Base-by-base conservation (phyloP, 1,140 invertebrate species). In the Penaeus japonicus region DNA sequence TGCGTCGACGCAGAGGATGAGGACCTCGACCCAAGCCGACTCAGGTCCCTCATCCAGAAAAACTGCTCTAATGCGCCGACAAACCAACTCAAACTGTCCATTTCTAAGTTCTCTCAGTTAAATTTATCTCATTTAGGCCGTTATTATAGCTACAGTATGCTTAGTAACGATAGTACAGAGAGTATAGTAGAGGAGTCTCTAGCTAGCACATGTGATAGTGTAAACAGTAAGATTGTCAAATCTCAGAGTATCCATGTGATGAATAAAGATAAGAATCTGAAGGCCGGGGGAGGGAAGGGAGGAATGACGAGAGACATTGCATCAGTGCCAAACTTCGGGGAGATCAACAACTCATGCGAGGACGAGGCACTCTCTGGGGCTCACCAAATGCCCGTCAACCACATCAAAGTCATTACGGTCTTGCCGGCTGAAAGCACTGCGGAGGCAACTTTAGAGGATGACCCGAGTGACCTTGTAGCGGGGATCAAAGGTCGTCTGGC, bases 51-150 rank as follows among this genome's bases (percentile, higher is more conserved):
- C 39, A 87, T 89, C 32, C 84, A 89, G 70, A 89, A 81, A 35
- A 86, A 89, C 78, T 87, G 89, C 81, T 39, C 89, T 27, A 84
- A 86, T 54, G 84, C 85, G 65, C 62, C 85, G 27, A 79, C 84
- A 7, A 91, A 92, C 84, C 91, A 94, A 89, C 94, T 96, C 88
- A 93, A 96, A 5, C 94, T 95, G 65, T 96, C 96, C 91, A 96
- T 96, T 55, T 95, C 95, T 2, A 96, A 96, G 92, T 91, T 96
- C 5, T 96, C 95, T 5, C 94, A 96, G 90, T 94, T 96, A 87
- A 96, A 96, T 92, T 92, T 96, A 54, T 95, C 95, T 0, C 93
- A 95, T 79, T 92, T 96, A 2, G 95, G 95, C 85, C 82, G 84
- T n/a, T 89, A 95, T 91, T 95, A 95, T 92, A 96, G 94, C 89